Percentiles rank a stretch among this genome's conserved stretches.
Conservation (phyloP, 64 coral and sea anemone genomes). For the Montipora efflorescens region DNA sequence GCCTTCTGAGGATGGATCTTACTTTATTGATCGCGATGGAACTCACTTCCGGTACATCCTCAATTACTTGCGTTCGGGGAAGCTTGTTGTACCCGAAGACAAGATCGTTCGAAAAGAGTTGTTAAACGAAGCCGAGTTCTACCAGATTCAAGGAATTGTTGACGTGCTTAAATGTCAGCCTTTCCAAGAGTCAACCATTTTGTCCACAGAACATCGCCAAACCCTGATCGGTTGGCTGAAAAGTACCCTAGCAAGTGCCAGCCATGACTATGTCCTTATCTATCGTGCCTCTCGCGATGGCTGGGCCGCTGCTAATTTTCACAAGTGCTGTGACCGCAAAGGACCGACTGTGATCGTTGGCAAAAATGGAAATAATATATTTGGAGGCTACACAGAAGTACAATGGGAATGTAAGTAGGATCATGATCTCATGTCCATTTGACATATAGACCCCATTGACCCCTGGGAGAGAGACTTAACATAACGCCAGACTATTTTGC, state of each 20-base stretch:
- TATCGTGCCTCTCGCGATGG: neutral
- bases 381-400: slow-evolving; percentile 60
- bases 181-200: neutral
- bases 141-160: slow-evolving; percentile 35
- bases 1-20: slow-evolving; percentile 7
- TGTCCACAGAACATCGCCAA: neutral
- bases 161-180: neutral
- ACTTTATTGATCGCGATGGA: slow-evolving; percentile 61
- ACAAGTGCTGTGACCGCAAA: slow-evolving; percentile 40
- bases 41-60: slow-evolving; percentile 53
- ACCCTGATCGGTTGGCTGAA: neutral
- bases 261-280: neutral
- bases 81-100: slow-evolving; percentile 17
- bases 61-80: slow-evolving; percentile 41
- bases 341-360: slow-evolving; percentile 62
- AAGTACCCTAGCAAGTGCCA: neutral
- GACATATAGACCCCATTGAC: neutral
- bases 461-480: too few species aligned
- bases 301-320: slow-evolving; percentile 12
- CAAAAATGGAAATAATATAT: slow-evolving; percentile 65
- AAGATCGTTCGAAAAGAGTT: neutral
- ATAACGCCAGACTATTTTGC: too few species aligned
- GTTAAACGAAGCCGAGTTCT: slow-evolving; percentile 24
- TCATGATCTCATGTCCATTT: slow-evolving; percentile 7
- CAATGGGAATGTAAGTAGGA: neutral